Evolutionary conservation across 2,113 vertebrate genomes (phyloP).

Genomic region (Brachyistius frenatus): DNA sequence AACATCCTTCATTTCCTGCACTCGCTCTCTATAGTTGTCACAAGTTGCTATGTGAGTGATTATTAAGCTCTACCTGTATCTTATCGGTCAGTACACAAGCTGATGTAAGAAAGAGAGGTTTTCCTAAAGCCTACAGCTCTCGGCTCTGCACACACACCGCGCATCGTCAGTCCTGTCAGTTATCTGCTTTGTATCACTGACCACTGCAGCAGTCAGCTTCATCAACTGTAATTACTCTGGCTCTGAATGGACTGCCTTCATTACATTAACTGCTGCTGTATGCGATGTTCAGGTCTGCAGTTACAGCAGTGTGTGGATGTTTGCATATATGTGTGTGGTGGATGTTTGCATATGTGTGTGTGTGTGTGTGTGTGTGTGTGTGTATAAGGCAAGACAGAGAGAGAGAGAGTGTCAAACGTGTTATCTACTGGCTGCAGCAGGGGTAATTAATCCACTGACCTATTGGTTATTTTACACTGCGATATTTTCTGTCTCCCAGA

Average conservation of each 20-base stretch:
- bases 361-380: constrained; percentile 32
- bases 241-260: constrained; percentile 51
- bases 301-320: constrained; percentile 33
- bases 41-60: constrained; percentile 12
- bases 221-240: constrained; percentile 64
- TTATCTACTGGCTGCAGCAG: constrained; percentile 70
- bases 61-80: neutral
- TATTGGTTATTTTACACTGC: constrained; percentile 48
- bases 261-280: constrained; percentile 56
- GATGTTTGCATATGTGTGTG: neutral
- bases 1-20: constrained; percentile 14
- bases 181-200: constrained; percentile 36
- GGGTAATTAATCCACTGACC: constrained; percentile 61
- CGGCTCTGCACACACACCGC: constrained; percentile 15
- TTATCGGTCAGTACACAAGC: constrained; percentile 17
- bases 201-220: constrained; percentile 51
- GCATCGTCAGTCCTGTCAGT: constrained; percentile 8
- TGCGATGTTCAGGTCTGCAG: constrained; percentile 37
- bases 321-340: constrained; percentile 20
- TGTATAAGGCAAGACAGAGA: constrained; percentile 11
- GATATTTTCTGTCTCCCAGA: constrained; percentile 37
- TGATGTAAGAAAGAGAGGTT: constrained; percentile 8
- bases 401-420: constrained; percentile 15
- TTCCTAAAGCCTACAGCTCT: constrained; percentile 6
- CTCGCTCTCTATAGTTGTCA: constrained; percentile 8